Percentiles rank a stretch among this genome's conserved stretches.
phyloP scores from a whole-genome alignment of 2,797 vertebrate genomes.

The Cossypha dichroa region DNA sequence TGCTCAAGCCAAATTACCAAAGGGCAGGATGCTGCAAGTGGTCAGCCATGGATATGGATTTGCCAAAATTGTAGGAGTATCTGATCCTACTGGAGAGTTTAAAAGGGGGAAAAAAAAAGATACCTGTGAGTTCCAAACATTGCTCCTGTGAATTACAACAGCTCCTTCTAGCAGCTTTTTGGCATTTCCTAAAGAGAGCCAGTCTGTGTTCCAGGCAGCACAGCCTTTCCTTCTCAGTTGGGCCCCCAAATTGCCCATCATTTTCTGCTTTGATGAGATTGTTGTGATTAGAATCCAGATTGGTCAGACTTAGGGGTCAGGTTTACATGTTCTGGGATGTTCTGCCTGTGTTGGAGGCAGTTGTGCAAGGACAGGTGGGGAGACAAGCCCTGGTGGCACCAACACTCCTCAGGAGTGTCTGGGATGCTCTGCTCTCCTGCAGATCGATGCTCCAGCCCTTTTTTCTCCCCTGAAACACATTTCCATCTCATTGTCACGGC shows the following conservation, averaged over 20 bases:
- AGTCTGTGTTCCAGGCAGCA: neutral
- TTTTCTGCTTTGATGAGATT: neutral
- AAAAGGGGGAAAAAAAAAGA: neutral
- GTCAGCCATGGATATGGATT: neutral
- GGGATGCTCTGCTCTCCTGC: neutral
- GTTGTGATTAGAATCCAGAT: neutral
- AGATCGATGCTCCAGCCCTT: neutral
- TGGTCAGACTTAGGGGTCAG: neutral
- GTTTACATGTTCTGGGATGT: neutral
- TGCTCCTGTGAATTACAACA: neutral
- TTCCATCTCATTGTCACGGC: conserved; percentile 6
- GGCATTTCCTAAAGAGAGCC: neutral
- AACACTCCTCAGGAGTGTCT: neutral
- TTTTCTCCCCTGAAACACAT: neutral
- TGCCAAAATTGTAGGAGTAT: neutral
- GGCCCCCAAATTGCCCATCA: neutral
- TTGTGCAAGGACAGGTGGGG: neutral
- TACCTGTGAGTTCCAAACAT: neutral
- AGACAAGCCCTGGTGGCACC: neutral
- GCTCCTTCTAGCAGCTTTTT: neutral
- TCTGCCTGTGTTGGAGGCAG: neutral
- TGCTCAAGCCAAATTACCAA: neutral
- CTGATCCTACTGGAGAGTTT: neutral
- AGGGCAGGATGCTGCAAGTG: neutral
- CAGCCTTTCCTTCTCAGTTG: neutral